Evolutionary conservation across 1,140 invertebrate genomes (phyloP), one percentile per base, ranked within the genome.

Genomic region (Andricus grossulariae): DNA sequence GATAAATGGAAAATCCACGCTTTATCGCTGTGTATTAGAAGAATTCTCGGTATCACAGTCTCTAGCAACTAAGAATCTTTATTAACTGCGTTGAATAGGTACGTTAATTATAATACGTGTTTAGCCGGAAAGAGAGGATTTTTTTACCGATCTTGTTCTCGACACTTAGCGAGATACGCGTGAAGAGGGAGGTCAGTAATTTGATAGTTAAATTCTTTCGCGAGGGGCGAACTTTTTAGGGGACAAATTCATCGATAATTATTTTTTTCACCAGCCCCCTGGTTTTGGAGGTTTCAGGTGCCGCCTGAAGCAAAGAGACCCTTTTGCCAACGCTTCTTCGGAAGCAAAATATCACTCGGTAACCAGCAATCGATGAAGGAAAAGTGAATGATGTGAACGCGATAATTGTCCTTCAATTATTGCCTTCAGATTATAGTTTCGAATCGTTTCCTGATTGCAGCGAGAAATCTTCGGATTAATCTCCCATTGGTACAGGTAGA

Each of bases 21-120:
- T 88, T 86, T 83, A 85, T 82, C 81, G 87, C 84, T 86, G 84
- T 87, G 85, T 86, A 85, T 88, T 86, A 84, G 84, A 83, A 84
- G 78, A 85, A 84, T 88, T 88, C 84, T 88, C 84, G 83, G 83
- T 86, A 86, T 85, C 84, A 84, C 84, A 85, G 83, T 87, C 81
- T 87, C 77, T 87, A 88, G 83, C 78, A 82, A 76, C 77, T 87
- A 88, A 88, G 85, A 71, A 80, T 82, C 83, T 85, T 85, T 82
- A 83, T 78, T 72, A 80, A 66, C 32, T 74, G 74, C 70, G 75
- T 76, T 80, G 51, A 50, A 76, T 50, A 70, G 52, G 76, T 52
- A 73, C 45, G 72, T 52, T 52, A 73, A 73, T 54, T 73, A 55
- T 54, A 18, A 73, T 39, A 52, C 54, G 49, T 51, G 50, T 73